Evolutionary conservation across 2,888 invertebrate genomes (phyloP), one percentile per base, ranked within the genome.

Genomic region (Ennomos erosarius): DNA sequence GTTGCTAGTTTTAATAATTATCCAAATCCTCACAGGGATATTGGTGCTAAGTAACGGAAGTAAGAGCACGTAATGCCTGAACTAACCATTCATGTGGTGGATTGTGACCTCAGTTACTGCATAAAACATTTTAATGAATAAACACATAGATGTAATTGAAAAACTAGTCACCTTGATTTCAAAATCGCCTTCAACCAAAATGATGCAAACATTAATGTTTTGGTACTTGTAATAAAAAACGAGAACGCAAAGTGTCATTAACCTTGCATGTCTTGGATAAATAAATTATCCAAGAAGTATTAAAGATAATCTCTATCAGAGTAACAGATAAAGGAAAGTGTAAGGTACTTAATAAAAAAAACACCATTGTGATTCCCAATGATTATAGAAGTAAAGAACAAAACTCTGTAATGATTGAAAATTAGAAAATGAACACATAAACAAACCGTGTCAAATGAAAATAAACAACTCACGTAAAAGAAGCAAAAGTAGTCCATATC

Each of bases 401-500:
- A 13, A 26, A 26, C 26, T 26, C 26, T 26, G n/a, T 33, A 33
- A 34, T 9, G 1, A 39, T 26, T 26, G 9, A 26, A 36, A 10
- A 13, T 10, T n/a, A 16, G 37, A 45, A 13, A 48, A 55, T 39
- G 39, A 44, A 16, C 9, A 50, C 16, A 35, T 45, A 58, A 34
- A 63, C 44, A 9, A 44, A 49, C 61, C 45, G 58, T 33, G 61
- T 53, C 35, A 64, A 34, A 50, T 34, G 58, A 58, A 57, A 57
- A 66, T 47, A 69, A 69, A 71, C 59, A 70, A 69, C 79, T 78
- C 60, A 78, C 79, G 53, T 59, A 69, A 43, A 78, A 62, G 57
- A 79, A 79, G 67, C 80, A 79, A 78, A 69, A 69, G 48, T 65
- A 69, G 60, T 69, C 69, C 69, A 69, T 69, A 64, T 57, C n/a